Base-by-base conservation (phyloP, 1,140 invertebrate species). In the Heliothis virescens region DNA sequence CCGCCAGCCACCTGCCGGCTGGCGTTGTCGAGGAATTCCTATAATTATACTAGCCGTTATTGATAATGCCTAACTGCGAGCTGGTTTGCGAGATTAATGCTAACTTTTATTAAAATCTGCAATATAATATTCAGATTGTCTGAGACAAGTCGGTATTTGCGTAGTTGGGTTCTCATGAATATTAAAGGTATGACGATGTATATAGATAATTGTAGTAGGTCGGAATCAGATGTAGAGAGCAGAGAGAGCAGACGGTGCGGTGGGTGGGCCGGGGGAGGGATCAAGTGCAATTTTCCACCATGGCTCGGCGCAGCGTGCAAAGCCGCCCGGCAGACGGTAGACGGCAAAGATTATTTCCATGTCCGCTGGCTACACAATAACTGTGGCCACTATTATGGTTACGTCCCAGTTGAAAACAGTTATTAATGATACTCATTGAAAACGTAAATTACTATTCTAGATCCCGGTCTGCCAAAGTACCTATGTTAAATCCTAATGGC, bases 281-380 rank as follows among this genome's bases (percentile, higher is more conserved):
- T 91, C 82, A 89, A 92, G 90, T 88, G 90, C 87, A 92, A 92
- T 94, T 92, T 92, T 88, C 86, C 87, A 86, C 85, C 77, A 87
- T 87, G 82, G 81, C 79, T 82, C 81, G 83, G 73, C 81, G 87
- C 81, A 85, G 80, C 81, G 82, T 84, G 79, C 82, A 76, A 65
- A 74, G 48, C 55, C 59, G 63, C 12, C 57, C 29, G 65, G 65
- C 65, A 69, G 65, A 69, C 72, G 41, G 29, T 69, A 77, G 75
- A 74, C 60, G 50, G 80, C 41, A 75, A 78, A 67, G 77, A 79
- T 79, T 69, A 75, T 74, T 71, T 50, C 53, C 63, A 65, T 67
- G 48, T 69, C 60, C 79, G 29, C 59, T 67, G 41, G 60, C 15
- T 65, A 41, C 52, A 79, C 60, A 62, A 73, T 81, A 69, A 67